These are phyloP conservation scores for Parambassis ranga DNA, from an alignment of 2,797 vertebrate genomes.

Conservation along the genomic window DNA sequence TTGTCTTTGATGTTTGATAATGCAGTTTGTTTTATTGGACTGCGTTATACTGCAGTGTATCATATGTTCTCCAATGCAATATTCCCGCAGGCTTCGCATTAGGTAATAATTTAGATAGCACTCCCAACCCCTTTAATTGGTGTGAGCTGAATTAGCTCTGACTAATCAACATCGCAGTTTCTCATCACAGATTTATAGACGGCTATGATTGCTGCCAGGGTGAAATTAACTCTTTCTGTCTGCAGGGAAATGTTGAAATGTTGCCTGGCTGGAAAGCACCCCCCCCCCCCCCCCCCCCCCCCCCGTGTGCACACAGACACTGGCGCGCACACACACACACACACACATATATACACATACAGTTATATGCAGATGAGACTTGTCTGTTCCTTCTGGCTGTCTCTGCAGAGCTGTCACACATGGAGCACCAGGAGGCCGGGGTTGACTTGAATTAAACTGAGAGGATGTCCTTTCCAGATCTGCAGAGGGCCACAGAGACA, in stretches of 20 bases:
- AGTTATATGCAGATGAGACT: slow-evolving; percentile 61
- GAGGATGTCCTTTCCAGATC: slow-evolving; percentile 76
- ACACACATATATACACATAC: not conserved
- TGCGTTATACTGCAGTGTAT: not conserved
- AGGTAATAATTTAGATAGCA: slow-evolving; percentile 46
- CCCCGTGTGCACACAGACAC: not conserved
- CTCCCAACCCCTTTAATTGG: slow-evolving; percentile 43
- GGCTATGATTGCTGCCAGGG: slow-evolving; percentile 46
- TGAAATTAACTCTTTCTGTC: slow-evolving; percentile 62
- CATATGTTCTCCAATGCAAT: not conserved
- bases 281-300: not conserved
- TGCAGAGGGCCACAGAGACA: slow-evolving; percentile 59
- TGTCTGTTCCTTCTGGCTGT: slow-evolving; percentile 61
- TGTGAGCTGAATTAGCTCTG: slow-evolving; percentile 42
- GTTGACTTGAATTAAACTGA: slow-evolving; percentile 77
- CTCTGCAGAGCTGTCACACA: slow-evolving; percentile 72
- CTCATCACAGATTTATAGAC: slow-evolving; percentile 65
- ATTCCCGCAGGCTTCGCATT: not conserved
- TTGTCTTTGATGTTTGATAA: not conserved
- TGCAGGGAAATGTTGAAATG: slow-evolving; percentile 36
- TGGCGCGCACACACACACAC: not conserved
- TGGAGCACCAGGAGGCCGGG: slow-evolving; percentile 66
- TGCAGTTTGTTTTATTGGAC: not conserved
- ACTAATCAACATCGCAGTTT: slow-evolving; percentile 58
- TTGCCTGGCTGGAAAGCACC: slow-evolving; percentile 23